Evolutionary conservation across 2,888 invertebrate genomes (phyloP).

Genomic region (Smittia sp.): DNA sequence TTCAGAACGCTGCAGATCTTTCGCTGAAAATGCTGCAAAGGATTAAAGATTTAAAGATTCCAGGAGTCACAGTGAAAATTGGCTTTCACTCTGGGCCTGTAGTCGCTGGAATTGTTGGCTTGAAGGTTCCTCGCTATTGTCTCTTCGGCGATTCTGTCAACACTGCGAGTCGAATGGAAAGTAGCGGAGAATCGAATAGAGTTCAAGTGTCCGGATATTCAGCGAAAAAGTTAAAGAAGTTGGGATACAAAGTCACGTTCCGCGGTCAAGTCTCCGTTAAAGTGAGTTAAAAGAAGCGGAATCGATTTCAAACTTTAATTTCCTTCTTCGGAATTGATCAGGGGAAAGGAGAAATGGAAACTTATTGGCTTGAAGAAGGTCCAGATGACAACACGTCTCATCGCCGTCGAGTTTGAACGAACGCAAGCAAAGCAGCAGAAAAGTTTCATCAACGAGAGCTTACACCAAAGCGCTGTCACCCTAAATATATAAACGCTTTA

Average conservation of each 20-base stretch:
- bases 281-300: slow-evolving; percentile 55
- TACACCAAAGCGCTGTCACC: too few species aligned
- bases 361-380: slow-evolving; percentile 72
- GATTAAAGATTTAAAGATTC: slow-evolving; percentile 63
- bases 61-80: slow-evolving; percentile 64
- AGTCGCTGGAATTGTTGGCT: slow-evolving; percentile 83
- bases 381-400: slow-evolving; percentile 51
- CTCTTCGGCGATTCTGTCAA: slow-evolving; percentile 90
- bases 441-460: too few species aligned
- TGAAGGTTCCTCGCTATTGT: slow-evolving; percentile 81
- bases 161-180: slow-evolving; percentile 87
- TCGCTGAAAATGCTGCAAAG: slow-evolving; percentile 71
- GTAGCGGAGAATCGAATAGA: slow-evolving; percentile 62
- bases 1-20: slow-evolving; percentile 73
- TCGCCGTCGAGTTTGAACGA: not conserved
- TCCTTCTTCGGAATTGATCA: slow-evolving; percentile 48
- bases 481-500: too few species aligned
- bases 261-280: slow-evolving; percentile 78
- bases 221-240: slow-evolving; percentile 63
- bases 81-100: slow-evolving; percentile 76
- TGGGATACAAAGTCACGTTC: slow-evolving; percentile 65
- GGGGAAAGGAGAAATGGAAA: slow-evolving; percentile 89
- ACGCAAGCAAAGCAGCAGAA: too few species aligned
- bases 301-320: slow-evolving; percentile 38
- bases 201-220: slow-evolving; percentile 76